Evolutionary conservation across 2,797 vertebrate species (phyloP), one percentile per base, ranked within the genome.

Genomic region (Liasis olivaceus): DNA sequence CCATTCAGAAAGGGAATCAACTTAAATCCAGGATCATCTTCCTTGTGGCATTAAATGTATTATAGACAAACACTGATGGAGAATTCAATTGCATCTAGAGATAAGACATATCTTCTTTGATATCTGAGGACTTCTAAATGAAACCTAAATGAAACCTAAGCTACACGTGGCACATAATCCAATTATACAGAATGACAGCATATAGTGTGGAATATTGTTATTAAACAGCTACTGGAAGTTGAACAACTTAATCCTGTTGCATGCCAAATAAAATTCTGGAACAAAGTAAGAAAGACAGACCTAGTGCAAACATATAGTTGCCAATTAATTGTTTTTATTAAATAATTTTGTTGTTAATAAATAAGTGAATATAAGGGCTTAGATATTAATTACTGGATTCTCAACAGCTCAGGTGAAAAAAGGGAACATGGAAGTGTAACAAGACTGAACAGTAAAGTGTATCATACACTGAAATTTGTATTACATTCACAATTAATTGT

Each of bases 241-340:
- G 47, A 88, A 77, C 85, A 88, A 63, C 63, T 64, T 88, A 90
- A 90, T 93, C 42, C 59, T 87, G 63, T 87, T 93, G 56, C 66
- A 54, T 93, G 92, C 87, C 87, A 51, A 89, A 89, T 92, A 89
- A 87, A 89, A 87, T 60, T 69, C 86, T 93, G 89, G 24, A 87
- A 60, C 59, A 90, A 93, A 88, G 56, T 88, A 81, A 90, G 36
- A 86, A 81, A 88, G 26, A 86, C 64, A 89, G 81, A 42, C 7
- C 81, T 42, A 89, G 31, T 85, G 85, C 85, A 31, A 77, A 87
- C 56, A 63, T 36, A 58, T 59, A 62, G 87, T 42, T 88, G 85
- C 47, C 47, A 88, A 72, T 60, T 90, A 86, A 54, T 93, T 93
- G 47, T n/a, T n/a, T n/a, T n/a, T n/a, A n/a, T n/a, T n/a, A n/a